Conservation (phyloP, 2,888 invertebrate species). For the Diabrotica balteata region DNA sequence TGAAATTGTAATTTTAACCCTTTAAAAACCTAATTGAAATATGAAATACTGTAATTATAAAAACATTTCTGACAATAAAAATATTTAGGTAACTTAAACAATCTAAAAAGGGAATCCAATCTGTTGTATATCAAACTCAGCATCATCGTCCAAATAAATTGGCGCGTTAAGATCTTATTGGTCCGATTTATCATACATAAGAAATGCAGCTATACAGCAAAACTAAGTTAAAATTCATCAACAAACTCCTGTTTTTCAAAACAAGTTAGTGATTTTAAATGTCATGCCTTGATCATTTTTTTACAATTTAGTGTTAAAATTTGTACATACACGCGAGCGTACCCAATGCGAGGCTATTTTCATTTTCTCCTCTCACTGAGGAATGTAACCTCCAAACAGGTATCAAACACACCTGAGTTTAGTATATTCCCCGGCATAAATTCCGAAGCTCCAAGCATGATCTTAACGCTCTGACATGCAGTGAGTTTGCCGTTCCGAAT, state of each 20-base stretch:
- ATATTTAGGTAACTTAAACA: too few species aligned
- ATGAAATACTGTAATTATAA: too few species aligned
- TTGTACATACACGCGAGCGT: conserved; percentile 9
- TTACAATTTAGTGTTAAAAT: too few species aligned
- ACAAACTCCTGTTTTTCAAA: too few species aligned
- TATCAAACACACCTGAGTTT: conserved; percentile 61
- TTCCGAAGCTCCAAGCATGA: conserved; percentile 37
- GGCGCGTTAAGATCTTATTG: conserved; percentile 47
- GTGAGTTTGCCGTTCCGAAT: conserved; percentile 45
- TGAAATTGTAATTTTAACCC: too few species aligned
- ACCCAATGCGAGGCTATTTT: conserved; percentile 47
- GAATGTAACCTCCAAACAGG: conserved; percentile 61
- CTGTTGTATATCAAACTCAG: conserved; percentile 3
- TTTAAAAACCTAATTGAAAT: too few species aligned
- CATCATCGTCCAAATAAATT: conserved; percentile 25
- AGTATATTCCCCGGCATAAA: conserved; percentile 52
- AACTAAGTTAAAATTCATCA: too few species aligned
- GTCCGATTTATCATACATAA: conserved; percentile 17
- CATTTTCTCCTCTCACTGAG: conserved; percentile 59
- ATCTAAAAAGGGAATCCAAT: neutral
- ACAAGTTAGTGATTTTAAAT: too few species aligned
- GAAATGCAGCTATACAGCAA: too few species aligned
- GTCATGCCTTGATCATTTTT: conserved; percentile 26
- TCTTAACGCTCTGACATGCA: conserved; percentile 36
- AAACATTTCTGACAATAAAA: too few species aligned